A percentile compares a stretch with the other conserved stretches of the same genome.
Evolutionary conservation across 2,888 invertebrate genomes (phyloP).

Genomic region (Xylota sylvarum): DNA sequence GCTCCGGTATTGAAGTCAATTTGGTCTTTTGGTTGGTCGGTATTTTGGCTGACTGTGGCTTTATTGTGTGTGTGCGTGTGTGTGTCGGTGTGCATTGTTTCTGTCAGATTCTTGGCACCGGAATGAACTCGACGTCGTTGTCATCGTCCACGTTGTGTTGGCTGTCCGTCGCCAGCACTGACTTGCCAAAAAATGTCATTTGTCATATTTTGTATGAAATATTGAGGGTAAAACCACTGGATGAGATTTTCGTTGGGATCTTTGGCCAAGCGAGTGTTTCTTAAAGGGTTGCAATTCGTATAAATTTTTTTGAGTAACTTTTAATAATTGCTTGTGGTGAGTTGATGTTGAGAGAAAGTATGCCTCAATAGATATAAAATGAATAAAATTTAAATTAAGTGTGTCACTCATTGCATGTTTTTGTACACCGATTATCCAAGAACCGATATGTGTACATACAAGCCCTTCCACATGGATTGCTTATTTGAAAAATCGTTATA

Average conservation of each 20-base stretch:
- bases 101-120: conserved; percentile 73
- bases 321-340: background rate
- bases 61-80: conserved; percentile 37
- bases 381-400: too few species aligned
- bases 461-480: too few species aligned
- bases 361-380: too few species aligned
- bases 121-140: conserved; percentile 39
- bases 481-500: too few species aligned
- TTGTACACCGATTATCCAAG: too few species aligned
- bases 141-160: conserved; percentile 5
- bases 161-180: conserved; percentile 65
- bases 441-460: too few species aligned
- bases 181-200: conserved; percentile 76
- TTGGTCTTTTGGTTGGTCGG: conserved; percentile 41
- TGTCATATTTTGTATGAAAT: conserved; percentile 73
- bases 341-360: background rate
- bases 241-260: conserved; percentile 11
- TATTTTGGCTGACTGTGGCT: conserved; percentile 40
- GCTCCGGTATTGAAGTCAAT: conserved; percentile 63
- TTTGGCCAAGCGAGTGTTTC: background rate
- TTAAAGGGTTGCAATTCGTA: conserved; percentile 43
- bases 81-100: conserved; percentile 56
- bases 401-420: too few species aligned
- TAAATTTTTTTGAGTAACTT: conserved; percentile 1
- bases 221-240: conserved; percentile 39